Percentiles rank a stretch among this genome's conserved stretches.
Conservation (phyloP, 1,140 invertebrate genomes). For the Matsumurasca onukii region DNA sequence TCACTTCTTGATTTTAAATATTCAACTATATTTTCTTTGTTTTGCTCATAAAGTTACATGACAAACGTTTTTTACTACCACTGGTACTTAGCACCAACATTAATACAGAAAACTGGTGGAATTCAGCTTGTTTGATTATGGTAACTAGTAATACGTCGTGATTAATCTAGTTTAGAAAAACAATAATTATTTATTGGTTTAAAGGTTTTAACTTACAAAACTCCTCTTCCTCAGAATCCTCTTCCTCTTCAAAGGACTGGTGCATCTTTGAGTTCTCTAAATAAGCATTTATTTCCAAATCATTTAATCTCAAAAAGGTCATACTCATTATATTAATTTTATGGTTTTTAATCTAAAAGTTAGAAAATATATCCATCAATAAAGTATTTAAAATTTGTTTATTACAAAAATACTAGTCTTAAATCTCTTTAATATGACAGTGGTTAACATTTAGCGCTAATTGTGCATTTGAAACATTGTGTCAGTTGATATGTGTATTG, state of each 20-base stretch:
- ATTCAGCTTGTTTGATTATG: too few species aligned
- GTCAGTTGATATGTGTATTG: too few species aligned
- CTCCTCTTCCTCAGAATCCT: constrained; percentile 9
- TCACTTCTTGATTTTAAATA: too few species aligned
- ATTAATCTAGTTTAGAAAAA: too few species aligned
- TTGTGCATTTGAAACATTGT: too few species aligned
- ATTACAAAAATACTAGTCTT: not conserved
- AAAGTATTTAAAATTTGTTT: not conserved
- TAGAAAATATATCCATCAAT: not conserved
- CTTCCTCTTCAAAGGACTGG: constrained; percentile 15
- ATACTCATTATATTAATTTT: not conserved
- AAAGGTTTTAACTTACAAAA: constrained; percentile 4
- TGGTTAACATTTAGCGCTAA: not conserved
- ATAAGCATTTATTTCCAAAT: constrained; percentile 15
- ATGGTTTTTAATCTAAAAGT: not conserved
- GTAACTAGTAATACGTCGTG: too few species aligned
- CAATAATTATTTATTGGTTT: too few species aligned
- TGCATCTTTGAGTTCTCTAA: not conserved
- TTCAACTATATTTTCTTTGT: too few species aligned
- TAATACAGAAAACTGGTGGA: too few species aligned
- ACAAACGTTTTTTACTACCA: too few species aligned
- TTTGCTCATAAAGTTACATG: too few species aligned
- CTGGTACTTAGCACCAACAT: too few species aligned
- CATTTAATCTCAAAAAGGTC: not conserved
- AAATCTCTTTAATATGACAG: not conserved